phyloP scores from a whole-genome alignment of 2,888 invertebrate species.

The Xanthia togata region DNA sequence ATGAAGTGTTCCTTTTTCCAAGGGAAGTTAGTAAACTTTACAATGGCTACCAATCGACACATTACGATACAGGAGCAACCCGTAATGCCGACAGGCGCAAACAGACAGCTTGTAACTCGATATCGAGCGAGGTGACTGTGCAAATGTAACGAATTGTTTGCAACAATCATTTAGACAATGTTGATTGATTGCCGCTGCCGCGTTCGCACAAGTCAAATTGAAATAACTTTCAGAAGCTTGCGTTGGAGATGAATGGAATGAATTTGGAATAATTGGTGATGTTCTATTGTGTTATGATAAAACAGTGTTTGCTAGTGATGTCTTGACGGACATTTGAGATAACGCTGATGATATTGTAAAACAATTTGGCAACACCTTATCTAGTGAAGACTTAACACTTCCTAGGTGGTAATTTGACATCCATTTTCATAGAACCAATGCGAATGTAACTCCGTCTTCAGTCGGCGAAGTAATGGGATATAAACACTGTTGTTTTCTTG shows the following conservation, averaged over 20 bases:
- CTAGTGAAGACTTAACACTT: slow-evolving; percentile 8
- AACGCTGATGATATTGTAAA: neutral
- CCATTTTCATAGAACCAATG: slow-evolving; percentile 23
- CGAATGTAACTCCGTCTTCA: slow-evolving; percentile 30
- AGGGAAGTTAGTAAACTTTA: too few relatives aligned
- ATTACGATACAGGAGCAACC: slow-evolving; percentile 22
- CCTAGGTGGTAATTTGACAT: slow-evolving; percentile 33
- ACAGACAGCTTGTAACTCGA: slow-evolving; percentile 67
- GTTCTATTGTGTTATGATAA: neutral
- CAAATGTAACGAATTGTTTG: slow-evolving; percentile 73
- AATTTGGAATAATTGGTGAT: slow-evolving; percentile 23
- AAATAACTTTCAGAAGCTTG: slow-evolving; percentile 49
- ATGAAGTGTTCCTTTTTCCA: neutral
- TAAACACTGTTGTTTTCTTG: slow-evolving; percentile 60
- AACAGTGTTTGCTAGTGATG: neutral
- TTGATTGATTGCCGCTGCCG: slow-evolving; percentile 65
- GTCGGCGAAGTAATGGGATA: slow-evolving; percentile 50
- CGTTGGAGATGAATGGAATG: slow-evolving; percentile 12
- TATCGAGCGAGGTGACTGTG: slow-evolving; percentile 68
- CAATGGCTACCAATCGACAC: slow-evolving; percentile 1
- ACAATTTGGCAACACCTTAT: neutral
- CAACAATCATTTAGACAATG: slow-evolving; percentile 66
- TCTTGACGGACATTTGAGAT: neutral
- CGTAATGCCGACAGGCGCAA: slow-evolving; percentile 39
- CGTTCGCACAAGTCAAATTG: slow-evolving; percentile 45